phyloP scores from a whole-genome alignment of 1,140 invertebrate species.

The Lutraria rhynchaena region DNA sequence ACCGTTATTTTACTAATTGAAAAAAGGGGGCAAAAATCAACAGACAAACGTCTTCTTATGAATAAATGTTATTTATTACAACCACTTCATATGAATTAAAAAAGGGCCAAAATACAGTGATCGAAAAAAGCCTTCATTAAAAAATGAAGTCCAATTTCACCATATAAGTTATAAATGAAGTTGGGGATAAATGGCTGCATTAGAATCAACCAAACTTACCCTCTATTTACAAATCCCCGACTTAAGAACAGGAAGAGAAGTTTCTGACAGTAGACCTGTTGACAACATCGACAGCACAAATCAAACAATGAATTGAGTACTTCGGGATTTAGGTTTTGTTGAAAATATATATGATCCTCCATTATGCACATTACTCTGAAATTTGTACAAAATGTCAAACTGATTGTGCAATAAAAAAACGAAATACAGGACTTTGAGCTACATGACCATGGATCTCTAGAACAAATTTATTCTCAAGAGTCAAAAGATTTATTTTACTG shows the following conservation, averaged over 20 bases:
- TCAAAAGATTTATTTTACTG: too few species aligned
- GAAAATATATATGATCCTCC: neutral
- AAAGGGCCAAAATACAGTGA: neutral
- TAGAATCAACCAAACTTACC: neutral
- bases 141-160: neutral
- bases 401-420: too few species aligned
- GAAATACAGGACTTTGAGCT: too few species aligned
- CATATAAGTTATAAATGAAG: neutral
- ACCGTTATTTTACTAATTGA: too few species aligned
- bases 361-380: slow-evolving; percentile 20
- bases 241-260: neutral
- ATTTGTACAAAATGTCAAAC: too few species aligned
- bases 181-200: neutral
- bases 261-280: slow-evolving; percentile 16
- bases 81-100: neutral
- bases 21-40: too few species aligned
- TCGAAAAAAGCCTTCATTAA: neutral
- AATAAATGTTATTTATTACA: neutral
- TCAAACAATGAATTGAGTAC: neutral
- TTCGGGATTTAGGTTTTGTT: neutral
- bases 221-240: slow-evolving; percentile 5
- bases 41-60: too few species aligned
- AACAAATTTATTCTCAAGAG: too few species aligned
- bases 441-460: too few species aligned
- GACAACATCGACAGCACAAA: slow-evolving; percentile 1